Percentiles rank a stretch among this genome's conserved stretches.
Evolutionary conservation across 2,113 vertebrate genomes (phyloP).

Genomic region (Tachuris rubrigastra): DNA sequence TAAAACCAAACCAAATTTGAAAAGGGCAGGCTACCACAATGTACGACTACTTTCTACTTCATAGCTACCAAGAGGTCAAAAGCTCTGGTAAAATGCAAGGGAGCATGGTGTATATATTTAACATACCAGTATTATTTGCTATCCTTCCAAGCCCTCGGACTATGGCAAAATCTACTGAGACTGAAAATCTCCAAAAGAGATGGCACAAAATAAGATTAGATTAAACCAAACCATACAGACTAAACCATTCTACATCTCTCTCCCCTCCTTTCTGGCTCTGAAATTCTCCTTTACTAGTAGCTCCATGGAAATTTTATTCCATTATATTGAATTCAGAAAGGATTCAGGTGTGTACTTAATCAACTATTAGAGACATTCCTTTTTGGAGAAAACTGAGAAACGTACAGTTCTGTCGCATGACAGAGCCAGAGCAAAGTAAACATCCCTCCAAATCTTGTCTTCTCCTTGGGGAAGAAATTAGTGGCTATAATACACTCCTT

Average conservation of each 20-base stretch:
- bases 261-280: background rate
- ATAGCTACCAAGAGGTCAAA: background rate
- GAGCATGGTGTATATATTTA: background rate
- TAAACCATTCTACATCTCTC: background rate
- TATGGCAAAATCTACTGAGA: background rate
- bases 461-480: background rate
- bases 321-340: background rate
- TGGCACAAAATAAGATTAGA: background rate
- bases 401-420: background rate
- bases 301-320: background rate
- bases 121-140: background rate
- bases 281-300: background rate
- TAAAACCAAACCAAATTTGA: background rate
- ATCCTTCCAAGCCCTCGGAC: background rate
- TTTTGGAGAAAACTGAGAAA: background rate
- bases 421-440: background rate
- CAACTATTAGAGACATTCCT: background rate
- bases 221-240: background rate
- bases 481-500: background rate
- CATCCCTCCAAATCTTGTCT: background rate
- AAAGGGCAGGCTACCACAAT: background rate
- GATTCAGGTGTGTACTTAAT: background rate
- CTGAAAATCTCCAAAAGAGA: background rate
- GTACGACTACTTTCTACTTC: background rate
- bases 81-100: background rate